phyloP scores from a whole-genome alignment of 2,797 vertebrate species.

The Potorous gilbertii region DNA sequence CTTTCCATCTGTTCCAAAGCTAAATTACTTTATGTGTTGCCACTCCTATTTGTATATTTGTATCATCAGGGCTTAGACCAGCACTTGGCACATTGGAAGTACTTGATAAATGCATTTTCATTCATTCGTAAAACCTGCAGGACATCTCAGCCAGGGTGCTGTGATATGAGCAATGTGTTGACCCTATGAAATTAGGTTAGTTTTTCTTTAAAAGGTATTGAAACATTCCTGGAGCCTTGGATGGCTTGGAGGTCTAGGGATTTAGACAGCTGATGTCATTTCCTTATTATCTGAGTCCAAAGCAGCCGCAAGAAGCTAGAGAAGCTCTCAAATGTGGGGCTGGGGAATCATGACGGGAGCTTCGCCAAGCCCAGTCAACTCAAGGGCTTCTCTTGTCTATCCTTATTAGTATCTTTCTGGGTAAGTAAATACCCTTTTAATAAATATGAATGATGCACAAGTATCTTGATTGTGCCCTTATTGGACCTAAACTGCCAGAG shows the following conservation, averaged over 20 bases:
- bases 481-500: background rate
- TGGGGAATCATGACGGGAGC: background rate
- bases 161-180: background rate
- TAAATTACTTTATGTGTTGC: background rate
- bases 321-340: background rate
- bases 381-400: background rate
- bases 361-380: background rate
- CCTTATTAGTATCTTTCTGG: background rate
- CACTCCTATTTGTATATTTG: background rate
- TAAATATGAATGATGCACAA: background rate
- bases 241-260: background rate
- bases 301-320: background rate
- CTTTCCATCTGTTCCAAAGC: background rate
- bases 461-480: background rate
- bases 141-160: background rate
- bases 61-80: background rate
- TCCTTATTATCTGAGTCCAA: background rate
- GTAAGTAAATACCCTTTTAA: background rate
- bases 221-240: background rate
- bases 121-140: background rate
- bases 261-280: background rate
- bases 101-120: conserved; percentile 2
- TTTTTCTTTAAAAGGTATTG: background rate
- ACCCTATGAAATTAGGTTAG: background rate
- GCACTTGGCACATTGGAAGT: background rate